Base-by-base conservation (phyloP, 2,113 vertebrate species). In the Engraulis encrasicolus region DNA sequence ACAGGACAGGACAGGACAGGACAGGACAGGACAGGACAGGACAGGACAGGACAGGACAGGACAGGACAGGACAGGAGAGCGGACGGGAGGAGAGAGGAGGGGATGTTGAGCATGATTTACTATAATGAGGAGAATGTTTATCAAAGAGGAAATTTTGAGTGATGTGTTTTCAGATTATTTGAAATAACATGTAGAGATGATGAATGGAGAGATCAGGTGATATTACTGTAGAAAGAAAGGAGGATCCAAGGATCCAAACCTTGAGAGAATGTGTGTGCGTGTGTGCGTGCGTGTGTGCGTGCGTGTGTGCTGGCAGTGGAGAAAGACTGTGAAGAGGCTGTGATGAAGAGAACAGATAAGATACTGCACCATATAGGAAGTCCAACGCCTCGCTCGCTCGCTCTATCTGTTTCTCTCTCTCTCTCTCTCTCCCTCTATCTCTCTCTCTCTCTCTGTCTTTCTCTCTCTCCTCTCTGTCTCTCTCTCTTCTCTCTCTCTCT, bases 21-120 rank as follows among this genome's bases (percentile, higher is more conserved):
- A 45, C n/a, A n/a, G n/a, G n/a, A 45, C 40, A 9, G 40, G 40
- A 45, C 9, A 9, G 40, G 9, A 45, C 9, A 9, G 40, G 40
- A 45, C 9, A 9, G 40, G 40, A 45, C 9, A 9, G 40, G n/a
- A n/a, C n/a, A n/a, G 40, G 40, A 45, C 9, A 9, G 40, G 40
- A 45, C 3, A 5, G 40, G 40, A 9, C 9, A 9, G 40, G 40
- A 45, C 9, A 9, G 40, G 40, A 45, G 40, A 45, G 3, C 4
- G 40, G 40, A 45, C 9, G 40, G 40, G 40, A 45, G 3, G 40
- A 9, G 86, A 90, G 87, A 91, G 91, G 66, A 17, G 14, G 31
- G 12, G 31, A 34, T 34, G 66, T 34, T 20, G 66, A 14, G 6
- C 1, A 20, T 0, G 17, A 54, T 20, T 5, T 4, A 36, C 15